Evolutionary conservation across 2,888 invertebrate genomes (phyloP).

Genomic region (Xestia rhomboidea): DNA sequence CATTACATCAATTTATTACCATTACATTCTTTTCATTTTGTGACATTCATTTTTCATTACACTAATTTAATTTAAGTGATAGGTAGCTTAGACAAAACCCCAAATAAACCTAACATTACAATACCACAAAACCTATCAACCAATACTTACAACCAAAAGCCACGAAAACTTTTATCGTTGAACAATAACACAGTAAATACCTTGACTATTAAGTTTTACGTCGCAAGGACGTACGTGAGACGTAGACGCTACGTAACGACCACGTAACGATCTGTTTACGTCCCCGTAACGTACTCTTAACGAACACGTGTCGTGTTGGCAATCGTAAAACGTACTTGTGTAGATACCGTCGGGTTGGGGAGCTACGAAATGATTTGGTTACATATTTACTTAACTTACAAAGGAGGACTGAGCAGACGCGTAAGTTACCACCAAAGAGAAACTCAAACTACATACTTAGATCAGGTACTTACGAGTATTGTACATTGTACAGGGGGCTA

Average conservation of each 20-base stretch:
- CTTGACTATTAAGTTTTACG: slow-evolving; percentile 68
- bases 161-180: slow-evolving; percentile 56
- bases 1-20: too few species aligned
- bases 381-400: neutral
- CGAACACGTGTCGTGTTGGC: slow-evolving; percentile 72
- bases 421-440: too few species aligned
- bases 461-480: too few species aligned
- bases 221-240: slow-evolving; percentile 60
- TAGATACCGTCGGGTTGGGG: slow-evolving; percentile 61
- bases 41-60: too few species aligned
- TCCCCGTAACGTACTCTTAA: slow-evolving; percentile 75
- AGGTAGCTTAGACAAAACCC: neutral
- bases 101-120: neutral
- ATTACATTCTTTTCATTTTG: too few species aligned
- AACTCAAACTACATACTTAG: too few species aligned
- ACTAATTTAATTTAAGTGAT: too few species aligned
- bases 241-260: slow-evolving; percentile 66
- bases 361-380: slow-evolving; percentile 34
- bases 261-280: slow-evolving; percentile 74
- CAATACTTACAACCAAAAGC: slow-evolving; percentile 17
- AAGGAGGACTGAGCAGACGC: too few species aligned
- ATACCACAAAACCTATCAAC: slow-evolving; percentile 14
- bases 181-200: slow-evolving; percentile 63
- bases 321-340: slow-evolving; percentile 73
- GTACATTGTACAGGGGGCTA: too few species aligned